Percentiles rank a stretch among this genome's conserved stretches.
phyloP scores from a whole-genome alignment of 30 jellyfish, hydroid and myxozoan genomes.

The Pelagia noctiluca region DNA sequence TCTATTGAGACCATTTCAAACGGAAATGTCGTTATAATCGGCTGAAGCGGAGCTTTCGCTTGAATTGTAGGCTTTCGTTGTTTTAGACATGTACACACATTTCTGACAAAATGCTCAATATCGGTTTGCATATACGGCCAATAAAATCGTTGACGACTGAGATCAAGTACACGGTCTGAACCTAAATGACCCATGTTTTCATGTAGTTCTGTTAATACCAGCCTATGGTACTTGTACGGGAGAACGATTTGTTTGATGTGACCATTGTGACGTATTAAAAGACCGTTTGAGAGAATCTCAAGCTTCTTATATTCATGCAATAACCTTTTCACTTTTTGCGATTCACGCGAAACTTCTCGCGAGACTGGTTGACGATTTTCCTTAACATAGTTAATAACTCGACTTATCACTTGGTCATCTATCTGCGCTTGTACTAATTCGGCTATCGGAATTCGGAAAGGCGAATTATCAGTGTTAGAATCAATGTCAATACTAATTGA shows the following conservation, averaged over 20 bases:
- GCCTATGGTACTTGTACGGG: constrained; percentile 28
- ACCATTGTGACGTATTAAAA: neutral
- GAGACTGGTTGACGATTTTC: neutral
- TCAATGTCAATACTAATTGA: neutral
- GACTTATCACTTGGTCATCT: no score
- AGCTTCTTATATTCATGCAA: neutral
- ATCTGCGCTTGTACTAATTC: no score
- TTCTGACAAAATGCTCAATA: constrained; percentile 1
- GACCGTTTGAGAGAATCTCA: neutral
- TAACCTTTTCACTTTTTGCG: neutral
- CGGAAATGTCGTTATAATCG: constrained; percentile 42
- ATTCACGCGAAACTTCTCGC: neutral
- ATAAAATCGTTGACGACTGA: constrained; percentile 46
- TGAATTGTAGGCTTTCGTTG: constrained; percentile 23
- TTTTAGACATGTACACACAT: constrained; percentile 23
- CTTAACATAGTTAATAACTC: neutral
- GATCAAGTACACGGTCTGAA: constrained; percentile 33
- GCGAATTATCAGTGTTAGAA: no score
- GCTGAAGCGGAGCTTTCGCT: constrained; percentile 39
- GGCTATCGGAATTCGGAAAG: no score
- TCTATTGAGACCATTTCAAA: constrained; percentile 40
- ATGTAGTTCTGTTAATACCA: constrained; percentile 30
- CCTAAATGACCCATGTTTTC: constrained; percentile 64
- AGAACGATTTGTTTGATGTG: constrained; percentile 32
- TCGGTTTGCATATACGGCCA: constrained; percentile 56